A percentile compares a stretch with the other conserved stretches of the same genome.
Evolutionary conservation across 1,140 invertebrate species (phyloP).

Genomic region (Zaprionus vittiger): DNA sequence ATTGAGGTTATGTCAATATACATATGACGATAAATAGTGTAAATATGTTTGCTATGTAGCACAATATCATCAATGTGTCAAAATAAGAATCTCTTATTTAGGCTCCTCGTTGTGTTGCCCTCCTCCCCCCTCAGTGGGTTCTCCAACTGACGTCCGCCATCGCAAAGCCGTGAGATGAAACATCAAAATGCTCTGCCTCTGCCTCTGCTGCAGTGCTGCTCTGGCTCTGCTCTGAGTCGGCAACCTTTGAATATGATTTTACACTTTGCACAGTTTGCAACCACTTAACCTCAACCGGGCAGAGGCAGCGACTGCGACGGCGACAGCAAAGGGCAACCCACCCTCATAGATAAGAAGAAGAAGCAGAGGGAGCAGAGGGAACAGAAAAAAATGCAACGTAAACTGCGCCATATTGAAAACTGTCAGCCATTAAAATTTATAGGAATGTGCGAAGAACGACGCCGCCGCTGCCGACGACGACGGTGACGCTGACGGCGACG

Average conservation of each 20-base stretch:
- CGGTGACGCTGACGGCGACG: slow-evolving; percentile 17
- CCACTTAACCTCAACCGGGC: slow-evolving; percentile 37
- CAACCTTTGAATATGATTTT: slow-evolving; percentile 21
- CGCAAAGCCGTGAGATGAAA: neutral
- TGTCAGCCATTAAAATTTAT: slow-evolving; percentile 62
- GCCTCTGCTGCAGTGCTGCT: neutral
- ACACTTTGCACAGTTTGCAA: slow-evolving; percentile 23
- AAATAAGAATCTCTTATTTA: neutral
- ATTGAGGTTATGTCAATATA: too few species aligned
- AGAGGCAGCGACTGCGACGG: slow-evolving; percentile 7
- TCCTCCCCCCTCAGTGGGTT: too few species aligned
- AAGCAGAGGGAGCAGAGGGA: slow-evolving; percentile 12
- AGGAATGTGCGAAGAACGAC: slow-evolving; percentile 46
- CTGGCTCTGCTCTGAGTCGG: neutral
- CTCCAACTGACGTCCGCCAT: neutral
- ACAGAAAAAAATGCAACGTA: slow-evolving; percentile 46
- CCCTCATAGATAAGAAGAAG: slow-evolving; percentile 42
- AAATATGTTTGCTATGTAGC: too few species aligned
- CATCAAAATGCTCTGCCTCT: neutral
- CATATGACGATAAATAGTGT: too few species aligned
- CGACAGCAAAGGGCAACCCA: slow-evolving; percentile 18
- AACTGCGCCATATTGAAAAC: slow-evolving; percentile 66
- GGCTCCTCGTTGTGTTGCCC: neutral
- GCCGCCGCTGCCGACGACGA: slow-evolving; percentile 9
- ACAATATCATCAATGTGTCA: too few species aligned